Base-by-base conservation (phyloP, 2,797 vertebrate species). In the Brachyrhaphis roseni region DNA sequence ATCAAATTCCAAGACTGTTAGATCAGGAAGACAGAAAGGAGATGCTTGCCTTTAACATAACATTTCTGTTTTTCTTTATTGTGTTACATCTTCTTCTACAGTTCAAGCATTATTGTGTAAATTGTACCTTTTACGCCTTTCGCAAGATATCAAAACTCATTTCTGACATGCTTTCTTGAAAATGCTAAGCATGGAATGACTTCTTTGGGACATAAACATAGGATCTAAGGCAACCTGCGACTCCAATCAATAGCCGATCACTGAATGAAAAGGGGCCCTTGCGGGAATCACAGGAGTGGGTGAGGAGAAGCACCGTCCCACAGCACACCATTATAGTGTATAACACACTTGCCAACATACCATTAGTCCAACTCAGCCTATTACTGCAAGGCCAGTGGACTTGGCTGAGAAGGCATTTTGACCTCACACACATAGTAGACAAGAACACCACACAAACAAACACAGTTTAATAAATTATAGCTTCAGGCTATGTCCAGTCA, bases 281-380 rank as follows among this genome's bases (percentile, higher is more conserved):
- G 72, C 1, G 70, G 72, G 62, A 51, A 51, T 79, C 10, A 26
- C 45, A 45, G 70, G 66, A 64, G 84, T 47, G 80, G 83, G 77
- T 43, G 68, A 71, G 81, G 84, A 83, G 75, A 68, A 28, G 23
- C 43, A 68, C 31, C 62, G 78, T 93, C 92, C 88, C 92, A 90
- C 46, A 82, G 77, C 83, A 83, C 90, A 88, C 93, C 88, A 91
- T 94, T 94, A 94, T 90, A 90, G 53, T 64, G 84, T 53, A 41
- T 51, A 87, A 84, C 79, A 82, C 82, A 78, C 86, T 85, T 84
- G 78, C 86, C 82, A 87, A 82, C 77, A 87, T 49, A 31, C 88
- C 85, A 92, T 93, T 91, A 90, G 91, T 87, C 88, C 87, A 76
- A 75, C 80, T 82, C 85, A 79, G 88, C 85, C 89, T 72, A 90